Conservation (phyloP, 2,797 vertebrate species). For the Chiloscyllium punctatum region DNA sequence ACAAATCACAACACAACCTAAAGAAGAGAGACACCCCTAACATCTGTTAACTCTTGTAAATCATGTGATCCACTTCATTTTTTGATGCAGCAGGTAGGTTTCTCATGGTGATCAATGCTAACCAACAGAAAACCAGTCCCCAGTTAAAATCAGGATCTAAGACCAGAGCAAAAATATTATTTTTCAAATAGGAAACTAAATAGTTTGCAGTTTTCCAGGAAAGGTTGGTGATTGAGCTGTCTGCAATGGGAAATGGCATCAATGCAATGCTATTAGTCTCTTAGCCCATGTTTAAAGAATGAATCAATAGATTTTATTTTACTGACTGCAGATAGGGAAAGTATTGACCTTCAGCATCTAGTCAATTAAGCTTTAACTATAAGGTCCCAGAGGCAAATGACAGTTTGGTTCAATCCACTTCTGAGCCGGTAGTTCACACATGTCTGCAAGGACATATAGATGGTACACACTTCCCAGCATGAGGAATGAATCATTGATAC, state of each 20-base stretch:
- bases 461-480: background rate
- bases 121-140: background rate
- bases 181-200: background rate
- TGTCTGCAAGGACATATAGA: too few relatives aligned
- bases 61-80: background rate
- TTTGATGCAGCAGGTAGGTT: background rate
- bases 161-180: background rate
- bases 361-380: background rate
- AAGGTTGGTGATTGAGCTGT: background rate
- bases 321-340: background rate
- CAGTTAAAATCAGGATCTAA: background rate
- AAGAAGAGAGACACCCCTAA: background rate
- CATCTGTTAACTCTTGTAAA: background rate
- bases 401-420: background rate
- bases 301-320: background rate
- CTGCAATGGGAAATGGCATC: too few relatives aligned
- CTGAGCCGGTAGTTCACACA: background rate
- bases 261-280: background rate
- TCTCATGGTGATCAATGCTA: background rate
- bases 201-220: background rate
- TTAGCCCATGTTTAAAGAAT: background rate
- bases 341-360: background rate
- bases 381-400: background rate
- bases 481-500: background rate
- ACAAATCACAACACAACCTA: background rate